Conservation (phyloP, 2,888 invertebrate species). For the Uropetala carovei region DNA sequence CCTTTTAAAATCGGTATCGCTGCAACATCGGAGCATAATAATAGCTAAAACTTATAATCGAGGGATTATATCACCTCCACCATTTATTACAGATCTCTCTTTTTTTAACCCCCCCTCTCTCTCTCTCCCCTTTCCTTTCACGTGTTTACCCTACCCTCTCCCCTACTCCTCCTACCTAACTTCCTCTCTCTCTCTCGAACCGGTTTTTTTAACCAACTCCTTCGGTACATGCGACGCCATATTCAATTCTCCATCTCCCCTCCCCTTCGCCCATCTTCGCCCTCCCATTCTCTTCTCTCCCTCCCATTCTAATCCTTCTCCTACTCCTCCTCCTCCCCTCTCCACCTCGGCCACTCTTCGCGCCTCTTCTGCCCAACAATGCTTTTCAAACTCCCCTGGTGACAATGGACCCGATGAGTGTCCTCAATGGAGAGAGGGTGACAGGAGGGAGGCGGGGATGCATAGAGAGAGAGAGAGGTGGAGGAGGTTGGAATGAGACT, state of each 20-base stretch:
- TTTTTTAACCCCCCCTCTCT: background rate
- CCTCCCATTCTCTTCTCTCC: background rate
- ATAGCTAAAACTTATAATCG: constrained; percentile 57
- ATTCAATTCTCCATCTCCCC: background rate
- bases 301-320: background rate
- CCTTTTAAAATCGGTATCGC: constrained; percentile 51
- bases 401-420: constrained; percentile 63
- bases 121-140: background rate
- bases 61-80: constrained; percentile 58
- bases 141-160: background rate
- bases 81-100: background rate
- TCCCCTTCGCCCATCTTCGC: constrained; percentile 31
- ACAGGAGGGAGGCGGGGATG: background rate
- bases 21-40: constrained; percentile 37
- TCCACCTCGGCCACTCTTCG: background rate
- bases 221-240: background rate
- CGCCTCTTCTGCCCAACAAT: constrained; percentile 40
- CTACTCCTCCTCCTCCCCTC: background rate
- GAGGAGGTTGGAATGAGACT: background rate
- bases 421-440: constrained; percentile 52
- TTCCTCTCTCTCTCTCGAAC: background rate
- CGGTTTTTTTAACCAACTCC: too few relatives aligned
- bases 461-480: background rate
- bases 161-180: background rate
- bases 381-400: constrained; percentile 43